Evolutionary conservation across 2,888 invertebrate species (phyloP).

Genomic region (Empis stercorea): DNA sequence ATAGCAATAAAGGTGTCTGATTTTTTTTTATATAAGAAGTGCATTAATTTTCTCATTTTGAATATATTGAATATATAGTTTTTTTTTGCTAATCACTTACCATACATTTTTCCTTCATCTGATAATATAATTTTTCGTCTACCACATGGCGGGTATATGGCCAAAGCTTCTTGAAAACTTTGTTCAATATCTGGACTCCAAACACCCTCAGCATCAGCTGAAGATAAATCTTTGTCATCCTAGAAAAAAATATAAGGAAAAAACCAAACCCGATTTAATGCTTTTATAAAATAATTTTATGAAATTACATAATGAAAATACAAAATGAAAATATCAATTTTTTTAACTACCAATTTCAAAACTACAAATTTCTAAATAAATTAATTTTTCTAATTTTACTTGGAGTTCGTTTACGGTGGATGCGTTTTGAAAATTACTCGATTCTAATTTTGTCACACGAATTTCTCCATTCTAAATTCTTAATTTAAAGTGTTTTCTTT

Average conservation of each 20-base stretch:
- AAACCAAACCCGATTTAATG: background rate
- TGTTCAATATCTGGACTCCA: conserved; percentile 99
- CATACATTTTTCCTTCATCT: conserved; percentile 99
- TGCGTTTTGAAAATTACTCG: no score
- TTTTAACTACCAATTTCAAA: conserved; percentile 2
- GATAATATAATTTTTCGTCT: conserved; percentile 98
- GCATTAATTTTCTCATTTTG: background rate
- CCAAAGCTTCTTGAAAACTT: conserved; percentile 98
- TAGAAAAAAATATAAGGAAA: conserved; percentile 20
- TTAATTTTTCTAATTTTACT: no score
- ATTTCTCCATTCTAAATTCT: no score
- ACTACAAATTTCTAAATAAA: conserved; percentile 1
- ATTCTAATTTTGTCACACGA: no score
- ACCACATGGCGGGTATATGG: conserved; percentile 99
- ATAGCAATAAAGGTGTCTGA: no score
- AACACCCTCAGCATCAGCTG: conserved; percentile 98
- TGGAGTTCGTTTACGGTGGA: no score
- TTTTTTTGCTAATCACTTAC: conserved; percentile 57
- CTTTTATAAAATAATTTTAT: background rate
- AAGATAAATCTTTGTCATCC: conserved; percentile 83
- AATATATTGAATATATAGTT: background rate
- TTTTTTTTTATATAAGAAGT: no score
- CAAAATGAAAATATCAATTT: conserved; percentile 1
- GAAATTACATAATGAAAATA: background rate
- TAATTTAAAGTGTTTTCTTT: no score